These are phyloP conservation scores for Chloropsis cyanopogon DNA, from an alignment of 2,113 vertebrate species.

Conservation along the genomic window DNA sequence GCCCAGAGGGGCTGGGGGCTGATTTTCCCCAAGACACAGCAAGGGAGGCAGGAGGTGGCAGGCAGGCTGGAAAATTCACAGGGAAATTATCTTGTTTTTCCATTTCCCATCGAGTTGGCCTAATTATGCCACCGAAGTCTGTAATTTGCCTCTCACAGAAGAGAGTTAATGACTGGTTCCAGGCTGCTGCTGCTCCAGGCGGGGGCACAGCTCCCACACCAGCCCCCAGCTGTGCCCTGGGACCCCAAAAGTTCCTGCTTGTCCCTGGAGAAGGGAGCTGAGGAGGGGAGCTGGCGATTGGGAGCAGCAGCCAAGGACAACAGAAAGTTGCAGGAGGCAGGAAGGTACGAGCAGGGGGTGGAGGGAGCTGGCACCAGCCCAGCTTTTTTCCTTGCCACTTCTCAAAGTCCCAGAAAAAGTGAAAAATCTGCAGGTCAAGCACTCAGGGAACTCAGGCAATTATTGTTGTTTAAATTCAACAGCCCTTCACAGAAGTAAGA, in stretches of 20 bases:
- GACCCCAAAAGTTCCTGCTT: background rate
- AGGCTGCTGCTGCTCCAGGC: background rate
- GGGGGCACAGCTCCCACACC: background rate
- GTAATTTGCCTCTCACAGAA: conserved; percentile 58
- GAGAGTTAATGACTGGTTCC: conserved; percentile 46
- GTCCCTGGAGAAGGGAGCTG: background rate
- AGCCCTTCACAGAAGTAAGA: background rate
- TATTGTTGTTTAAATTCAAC: background rate
- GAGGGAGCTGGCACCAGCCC: background rate
- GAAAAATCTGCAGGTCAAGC: background rate
- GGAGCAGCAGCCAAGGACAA: background rate
- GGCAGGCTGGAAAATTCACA: background rate
- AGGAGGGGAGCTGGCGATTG: background rate
- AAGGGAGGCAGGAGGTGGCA: background rate
- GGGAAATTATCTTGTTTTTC: conserved; percentile 43
- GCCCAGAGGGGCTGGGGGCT: background rate
- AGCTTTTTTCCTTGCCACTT: background rate
- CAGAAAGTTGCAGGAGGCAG: background rate
- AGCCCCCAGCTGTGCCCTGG: background rate
- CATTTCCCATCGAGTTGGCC: conserved; percentile 26
- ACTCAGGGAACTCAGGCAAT: background rate
- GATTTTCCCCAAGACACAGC: background rate
- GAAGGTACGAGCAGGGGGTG: fast-evolving
- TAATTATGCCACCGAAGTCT: conserved; percentile 45
- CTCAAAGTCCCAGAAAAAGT: background rate